Evolutionary conservation across 2,888 invertebrate genomes (phyloP), one percentile per base, ranked within the genome.

Genomic region (Drosophila hawaiiensis): DNA sequence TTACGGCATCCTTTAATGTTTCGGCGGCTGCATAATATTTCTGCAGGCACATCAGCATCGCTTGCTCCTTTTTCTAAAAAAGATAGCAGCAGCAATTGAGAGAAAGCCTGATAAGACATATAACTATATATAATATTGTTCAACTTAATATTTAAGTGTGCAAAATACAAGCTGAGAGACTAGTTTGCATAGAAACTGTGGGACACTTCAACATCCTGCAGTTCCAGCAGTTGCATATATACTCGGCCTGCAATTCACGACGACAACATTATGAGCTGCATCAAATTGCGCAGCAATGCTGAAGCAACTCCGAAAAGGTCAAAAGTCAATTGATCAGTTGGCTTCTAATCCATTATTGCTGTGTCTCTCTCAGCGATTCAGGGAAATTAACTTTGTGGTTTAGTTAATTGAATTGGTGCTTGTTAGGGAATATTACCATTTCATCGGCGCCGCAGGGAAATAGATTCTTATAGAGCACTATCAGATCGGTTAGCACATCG

Each of bases 381-480:
- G 47, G 22, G 22, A 22, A 25, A 10, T 10, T 5, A 10, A n/a
- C 53, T 14, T 50, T 29, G 29, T 31, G 52, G n/a, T 22, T 31
- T 10, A 22, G 52, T 52, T 7, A 25, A 10, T 16, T 54, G 1
- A 16, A 25, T 25, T 14, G 22, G 25, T 37, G n/a, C 14, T 3
- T 7, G 28, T 39, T 39, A 1, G n/a, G 2, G 6, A 58, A 22
- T 22, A 29, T 95, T 64, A 96, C 95, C 60, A 95, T 92, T 94
- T 98, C 97, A 3, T 95, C 95, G 0, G 95, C 95, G n/a, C 96
- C 96, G 54, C 97, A 95, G 83, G 97, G 96, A 94, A 98, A 98
- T n/a, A 98, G 94, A 73, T 95, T 94, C 75, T 96, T 96, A 91
- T 96, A 97, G 68, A 96, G 94, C 16, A 94, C 94, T 66, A 98